phyloP scores from a whole-genome alignment of 2,797 vertebrate genomes.

The Austrolebias charrua region DNA sequence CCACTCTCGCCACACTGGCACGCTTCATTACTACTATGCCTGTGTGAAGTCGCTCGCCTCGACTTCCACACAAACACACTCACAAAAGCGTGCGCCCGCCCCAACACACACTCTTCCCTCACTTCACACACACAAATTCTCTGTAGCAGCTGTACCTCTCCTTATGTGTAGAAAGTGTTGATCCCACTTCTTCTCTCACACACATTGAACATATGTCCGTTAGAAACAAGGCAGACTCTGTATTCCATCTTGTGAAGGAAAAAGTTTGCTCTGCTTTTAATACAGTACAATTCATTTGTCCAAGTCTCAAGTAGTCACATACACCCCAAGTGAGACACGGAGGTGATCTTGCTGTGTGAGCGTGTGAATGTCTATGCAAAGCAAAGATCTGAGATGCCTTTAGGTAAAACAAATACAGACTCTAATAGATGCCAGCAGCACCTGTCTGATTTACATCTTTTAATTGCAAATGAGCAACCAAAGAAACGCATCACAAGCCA shows the following conservation, averaged over 20 bases:
- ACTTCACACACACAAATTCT: constrained; percentile 71
- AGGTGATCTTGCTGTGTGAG: constrained; percentile 63
- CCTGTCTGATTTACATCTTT: constrained; percentile 92
- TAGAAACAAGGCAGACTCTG: constrained; percentile 68
- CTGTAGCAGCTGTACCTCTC: constrained; percentile 77
- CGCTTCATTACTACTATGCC: constrained; percentile 63
- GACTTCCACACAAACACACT: constrained; percentile 41
- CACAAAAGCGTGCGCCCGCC: constrained; percentile 50
- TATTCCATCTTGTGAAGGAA: constrained; percentile 44
- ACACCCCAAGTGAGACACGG: constrained; percentile 39
- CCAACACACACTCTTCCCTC: constrained; percentile 47
- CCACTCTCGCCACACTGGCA: constrained; percentile 69
- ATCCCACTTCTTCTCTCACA: constrained; percentile 75
- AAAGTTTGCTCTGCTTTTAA: constrained; percentile 55
- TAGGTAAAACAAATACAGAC: constrained; percentile 89
- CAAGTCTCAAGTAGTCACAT: constrained; percentile 14
- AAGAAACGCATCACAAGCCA: constrained; percentile 62
- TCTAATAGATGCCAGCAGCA: constrained; percentile 84
- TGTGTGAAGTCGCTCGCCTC: constrained; percentile 68
- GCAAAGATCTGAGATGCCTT: constrained; percentile 76
- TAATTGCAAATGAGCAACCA: constrained; percentile 80
- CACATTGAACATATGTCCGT: constrained; percentile 77
- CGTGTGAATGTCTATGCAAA: constrained; percentile 50
- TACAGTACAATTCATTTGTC: constrained; percentile 32
- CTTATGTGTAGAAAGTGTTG: constrained; percentile 76